Evolutionary conservation across 2,113 vertebrate genomes (phyloP), one percentile per base, ranked within the genome.

Genomic region (Diadophis punctatus): DNA sequence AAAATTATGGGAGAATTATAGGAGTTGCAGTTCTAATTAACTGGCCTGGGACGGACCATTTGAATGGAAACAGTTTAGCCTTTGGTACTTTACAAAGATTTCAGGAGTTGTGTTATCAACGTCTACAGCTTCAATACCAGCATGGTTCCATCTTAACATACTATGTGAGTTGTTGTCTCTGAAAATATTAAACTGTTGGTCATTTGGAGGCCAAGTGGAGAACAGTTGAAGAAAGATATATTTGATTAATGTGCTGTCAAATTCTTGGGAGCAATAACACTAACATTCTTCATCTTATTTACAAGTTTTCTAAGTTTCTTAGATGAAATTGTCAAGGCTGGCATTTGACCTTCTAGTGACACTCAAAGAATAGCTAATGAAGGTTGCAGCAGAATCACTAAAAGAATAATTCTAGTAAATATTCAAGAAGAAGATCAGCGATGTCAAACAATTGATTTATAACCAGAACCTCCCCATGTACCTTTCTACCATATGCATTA

Each of bases 291-390:
- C 43, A n/a, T 88, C 20, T 23, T 56, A 89, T 88, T 89, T 89
- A 46, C 39, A 43, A 58, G 55, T 89, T 53, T 88, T 34, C 34
- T n/a, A 88, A 55, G 51, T 34, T n/a, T 39, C 16, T 34, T n/a
- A 55, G n/a, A 88, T 55, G 87, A 39, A 88, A 88, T 88, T 88
- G n/a, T 88, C 87, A 88, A 88, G n/a, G n/a, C 52, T 55, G n/a
- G n/a, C 51, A 88, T 88, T 55, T 88, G 87, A 88, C 51, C 87
- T 53, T 88, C 87, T 39, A 22, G n/a, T n/a, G 30, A 34, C 20
- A 11, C 51, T 88, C n/a, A 55, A 55, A 88, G n/a, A 88, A 34
- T 53, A 88, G 86, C 49, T 14, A 88, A 88, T 39, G 87, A 88
- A 88, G 25, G 18, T 88, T 52, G 87, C n/a, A 88, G 52, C 20